A percentile compares a stretch with the other conserved stretches of the same genome.
Conservation (phyloP, 2,888 invertebrate genomes). For the Pyrocoelia pectoralis region DNA sequence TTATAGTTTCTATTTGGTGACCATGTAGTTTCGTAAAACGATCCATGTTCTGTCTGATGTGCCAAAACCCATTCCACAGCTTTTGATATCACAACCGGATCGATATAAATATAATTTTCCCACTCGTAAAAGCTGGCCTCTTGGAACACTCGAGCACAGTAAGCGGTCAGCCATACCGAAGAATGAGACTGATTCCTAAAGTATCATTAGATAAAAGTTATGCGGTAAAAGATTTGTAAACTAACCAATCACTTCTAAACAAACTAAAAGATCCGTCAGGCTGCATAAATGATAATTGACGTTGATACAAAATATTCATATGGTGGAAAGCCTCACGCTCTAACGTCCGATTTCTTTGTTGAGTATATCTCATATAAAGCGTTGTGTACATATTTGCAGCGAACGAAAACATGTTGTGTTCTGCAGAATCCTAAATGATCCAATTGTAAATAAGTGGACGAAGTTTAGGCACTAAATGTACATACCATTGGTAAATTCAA, state of each 20-base stretch:
- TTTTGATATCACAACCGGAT: slow-evolving; percentile 84
- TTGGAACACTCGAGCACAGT: slow-evolving; percentile 86
- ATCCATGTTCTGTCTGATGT: slow-evolving; percentile 85
- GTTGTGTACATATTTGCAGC: slow-evolving; percentile 93
- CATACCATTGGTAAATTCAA: slow-evolving; percentile 77
- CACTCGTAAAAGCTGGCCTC: slow-evolving; percentile 96
- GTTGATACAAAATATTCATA: slow-evolving; percentile 90
- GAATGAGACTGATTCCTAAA: slow-evolving; percentile 82
- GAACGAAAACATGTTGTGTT: slow-evolving; percentile 97
- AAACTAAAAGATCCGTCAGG: slow-evolving; percentile 89
- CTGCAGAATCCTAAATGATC: slow-evolving; percentile 84
- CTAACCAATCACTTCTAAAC: slow-evolving; percentile 90
- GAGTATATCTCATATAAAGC: slow-evolving; percentile 88
- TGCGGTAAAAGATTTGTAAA: slow-evolving; percentile 17
- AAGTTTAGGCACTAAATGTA: not conserved
- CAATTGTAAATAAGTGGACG: not conserved
- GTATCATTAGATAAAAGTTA: slow-evolving; percentile 26
- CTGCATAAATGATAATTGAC: slow-evolving; percentile 91
- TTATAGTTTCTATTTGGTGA: slow-evolving; percentile 89
- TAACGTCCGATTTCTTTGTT: slow-evolving; percentile 84
- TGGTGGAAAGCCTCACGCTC: slow-evolving; percentile 84
- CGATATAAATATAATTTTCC: slow-evolving; percentile 96
- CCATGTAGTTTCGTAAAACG: slow-evolving; percentile 90
- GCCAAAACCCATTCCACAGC: slow-evolving; percentile 86
- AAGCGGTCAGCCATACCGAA: slow-evolving; percentile 93